phyloP scores from a whole-genome alignment of 1,140 invertebrate species.

The Anastatus disparis region DNA sequence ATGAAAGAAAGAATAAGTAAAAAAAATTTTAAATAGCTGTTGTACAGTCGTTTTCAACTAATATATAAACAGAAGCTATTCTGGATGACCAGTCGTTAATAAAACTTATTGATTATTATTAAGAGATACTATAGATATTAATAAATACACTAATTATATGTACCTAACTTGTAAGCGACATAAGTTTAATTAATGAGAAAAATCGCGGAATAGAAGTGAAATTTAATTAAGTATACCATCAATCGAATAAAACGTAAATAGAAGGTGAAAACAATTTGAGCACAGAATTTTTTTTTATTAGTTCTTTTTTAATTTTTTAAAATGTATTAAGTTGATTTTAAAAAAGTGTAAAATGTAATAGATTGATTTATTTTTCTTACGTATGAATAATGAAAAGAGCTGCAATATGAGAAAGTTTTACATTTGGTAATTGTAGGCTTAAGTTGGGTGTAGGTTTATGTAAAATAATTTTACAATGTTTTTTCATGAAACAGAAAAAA shows the following conservation, averaged over 20 bases:
- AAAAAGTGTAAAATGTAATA: not conserved
- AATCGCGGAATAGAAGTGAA: slow-evolving; percentile 2
- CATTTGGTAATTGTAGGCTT: slow-evolving; percentile 7
- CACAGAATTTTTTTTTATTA: too few relatives aligned
- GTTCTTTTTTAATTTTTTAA: too few relatives aligned
- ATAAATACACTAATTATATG: slow-evolving; percentile 7
- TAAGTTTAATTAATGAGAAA: not conserved
- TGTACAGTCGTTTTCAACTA: not conserved
- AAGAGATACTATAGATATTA: slow-evolving; percentile 31
- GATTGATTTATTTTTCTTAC: slow-evolving; percentile 4
- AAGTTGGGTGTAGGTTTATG: slow-evolving; percentile 17
- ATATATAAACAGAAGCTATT: slow-evolving; percentile 25
- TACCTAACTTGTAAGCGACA: slow-evolving; percentile 14
- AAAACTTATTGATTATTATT: slow-evolving; percentile 40
- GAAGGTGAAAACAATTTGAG: slow-evolving; percentile 1
- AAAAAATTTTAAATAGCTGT: not conserved
- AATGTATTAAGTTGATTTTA: too few relatives aligned
- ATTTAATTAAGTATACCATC: slow-evolving; percentile 11
- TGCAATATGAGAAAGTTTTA: not conserved
- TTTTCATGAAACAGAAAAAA: not conserved
- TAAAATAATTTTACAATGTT: slow-evolving; percentile 14
- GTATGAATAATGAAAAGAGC: not conserved
- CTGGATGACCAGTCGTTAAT: slow-evolving; percentile 32
- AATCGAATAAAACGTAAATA: not conserved
- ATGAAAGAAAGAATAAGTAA: not conserved